Evolutionary conservation across 2,797 vertebrate species (phyloP).

Genomic region (Nothura maculosa): DNA sequence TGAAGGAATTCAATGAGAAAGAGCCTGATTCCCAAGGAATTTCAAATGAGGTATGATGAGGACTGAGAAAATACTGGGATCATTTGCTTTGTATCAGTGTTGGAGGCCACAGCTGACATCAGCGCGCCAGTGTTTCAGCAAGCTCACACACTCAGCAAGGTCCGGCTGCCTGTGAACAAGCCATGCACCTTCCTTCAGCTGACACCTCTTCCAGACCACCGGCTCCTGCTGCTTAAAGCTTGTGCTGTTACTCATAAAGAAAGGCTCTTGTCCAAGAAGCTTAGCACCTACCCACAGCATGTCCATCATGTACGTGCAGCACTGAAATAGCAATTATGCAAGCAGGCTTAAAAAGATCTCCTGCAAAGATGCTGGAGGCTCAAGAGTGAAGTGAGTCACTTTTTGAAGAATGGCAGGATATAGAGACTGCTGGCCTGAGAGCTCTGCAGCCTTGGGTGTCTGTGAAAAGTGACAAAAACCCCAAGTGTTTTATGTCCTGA

Average conservation of each 20-base stretch:
- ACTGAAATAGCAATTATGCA: not conserved
- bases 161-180: not conserved
- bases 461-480: not conserved
- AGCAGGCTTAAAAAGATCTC: not conserved
- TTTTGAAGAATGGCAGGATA: not conserved
- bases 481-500: not conserved
- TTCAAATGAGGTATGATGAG: not conserved
- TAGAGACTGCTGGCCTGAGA: not conserved
- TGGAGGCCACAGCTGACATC: not conserved
- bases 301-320: not conserved
- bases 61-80: not conserved
- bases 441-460: not conserved
- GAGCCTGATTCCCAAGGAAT: not conserved
- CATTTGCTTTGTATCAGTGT: rapidly evolving
- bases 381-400: rapidly evolving
- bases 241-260: not conserved
- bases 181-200: rapidly evolving
- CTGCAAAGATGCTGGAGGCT: not conserved
- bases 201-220: not conserved
- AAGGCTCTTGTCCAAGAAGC: not conserved
- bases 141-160: rapidly evolving
- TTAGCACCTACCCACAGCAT: not conserved
- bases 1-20: not conserved
- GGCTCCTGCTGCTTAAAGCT: not conserved
- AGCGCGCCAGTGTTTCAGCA: not conserved